Evolutionary conservation across 2,113 vertebrate genomes (phyloP), one percentile per base, ranked within the genome.

Genomic region (Calidris pygmaea): DNA sequence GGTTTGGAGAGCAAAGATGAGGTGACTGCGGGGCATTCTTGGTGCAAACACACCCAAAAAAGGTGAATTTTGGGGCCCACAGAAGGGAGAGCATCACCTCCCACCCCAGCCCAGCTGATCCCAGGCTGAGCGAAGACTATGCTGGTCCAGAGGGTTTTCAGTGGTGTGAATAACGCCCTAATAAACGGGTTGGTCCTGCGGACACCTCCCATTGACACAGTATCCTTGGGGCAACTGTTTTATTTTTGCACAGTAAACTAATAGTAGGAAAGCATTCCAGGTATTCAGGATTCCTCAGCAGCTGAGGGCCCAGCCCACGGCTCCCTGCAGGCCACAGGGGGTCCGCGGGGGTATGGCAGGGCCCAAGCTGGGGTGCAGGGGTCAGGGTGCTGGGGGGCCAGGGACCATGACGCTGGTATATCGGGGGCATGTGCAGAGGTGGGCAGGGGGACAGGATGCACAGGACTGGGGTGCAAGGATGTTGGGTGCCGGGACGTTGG

Each of bases 261-360:
- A 95, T 45, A 65, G 84, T 23, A 81, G 91, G 89, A 84, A 97
- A 95, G 55, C 66, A 91, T 95, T 70, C 70, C 84, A 91, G 93
- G 84, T 62, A 94, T 96, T 87, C 6, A 70, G 89, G 95, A 48
- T 84, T 89, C 63, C 91, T 39, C 1, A 12, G 90, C 92, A 89
- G 94, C 85, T 73, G 92, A 89, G 48, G 73, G 56, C 4, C 66
- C 74, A 17, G 66, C 56, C 73, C 55, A 5, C 3, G 10, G 70
- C 72, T 86, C 75, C 74, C 47, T 2, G 0, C 3, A 4, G 11
- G 77, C 62, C 4, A 6, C 43, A 20, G 80, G 3, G 80, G 65
- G 3, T 7, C 85, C 76, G 3, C 2, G 5, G 53, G 39, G 82
- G 35, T 1, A 3, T 6, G 1, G 67, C 56, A 63, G 76, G 82